Evolutionary conservation across 2,888 invertebrate genomes (phyloP).

Genomic region (Lithophane semibrunnea): DNA sequence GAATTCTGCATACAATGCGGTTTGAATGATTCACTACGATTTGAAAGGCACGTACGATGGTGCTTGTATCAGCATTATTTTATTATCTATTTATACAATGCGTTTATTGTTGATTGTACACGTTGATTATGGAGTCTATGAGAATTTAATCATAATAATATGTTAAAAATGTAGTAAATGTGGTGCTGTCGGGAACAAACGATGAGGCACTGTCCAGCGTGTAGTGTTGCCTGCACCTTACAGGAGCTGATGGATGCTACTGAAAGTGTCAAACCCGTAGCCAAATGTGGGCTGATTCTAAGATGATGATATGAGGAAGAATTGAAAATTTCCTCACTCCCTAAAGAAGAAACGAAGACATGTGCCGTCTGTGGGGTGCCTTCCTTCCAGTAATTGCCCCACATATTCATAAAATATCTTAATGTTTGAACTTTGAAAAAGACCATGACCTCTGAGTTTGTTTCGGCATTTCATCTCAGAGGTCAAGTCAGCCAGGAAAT

Average conservation of each 20-base stretch:
- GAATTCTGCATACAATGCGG: constrained; percentile 65
- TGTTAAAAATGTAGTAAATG: not conserved
- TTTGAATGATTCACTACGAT: constrained; percentile 45
- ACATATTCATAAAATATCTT: not conserved
- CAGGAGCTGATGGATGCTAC: too few species aligned
- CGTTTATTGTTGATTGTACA: constrained; percentile 41
- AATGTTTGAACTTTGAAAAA: not conserved
- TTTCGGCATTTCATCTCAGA: not conserved
- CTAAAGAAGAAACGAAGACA: not conserved
- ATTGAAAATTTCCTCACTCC: not conserved
- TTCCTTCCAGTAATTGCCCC: too few species aligned
- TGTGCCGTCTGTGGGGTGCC: too few species aligned
- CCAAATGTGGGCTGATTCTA: too few species aligned
- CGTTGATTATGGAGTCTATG: constrained; percentile 4
- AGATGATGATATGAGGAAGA: too few species aligned
- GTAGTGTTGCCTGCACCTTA: too few species aligned
- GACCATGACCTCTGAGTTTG: not conserved
- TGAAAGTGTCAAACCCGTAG: too few species aligned
- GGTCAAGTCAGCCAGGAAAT: too few species aligned
- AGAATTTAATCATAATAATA: not conserved
- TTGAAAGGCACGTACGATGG: constrained; percentile 33
- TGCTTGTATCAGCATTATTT: constrained; percentile 49
- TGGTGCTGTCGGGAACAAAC: too few species aligned
- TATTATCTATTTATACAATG: constrained; percentile 50
- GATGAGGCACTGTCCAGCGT: too few species aligned